Evolutionary conservation across 2,888 invertebrate genomes (phyloP).

Genomic region (Hipparchia semele): DNA sequence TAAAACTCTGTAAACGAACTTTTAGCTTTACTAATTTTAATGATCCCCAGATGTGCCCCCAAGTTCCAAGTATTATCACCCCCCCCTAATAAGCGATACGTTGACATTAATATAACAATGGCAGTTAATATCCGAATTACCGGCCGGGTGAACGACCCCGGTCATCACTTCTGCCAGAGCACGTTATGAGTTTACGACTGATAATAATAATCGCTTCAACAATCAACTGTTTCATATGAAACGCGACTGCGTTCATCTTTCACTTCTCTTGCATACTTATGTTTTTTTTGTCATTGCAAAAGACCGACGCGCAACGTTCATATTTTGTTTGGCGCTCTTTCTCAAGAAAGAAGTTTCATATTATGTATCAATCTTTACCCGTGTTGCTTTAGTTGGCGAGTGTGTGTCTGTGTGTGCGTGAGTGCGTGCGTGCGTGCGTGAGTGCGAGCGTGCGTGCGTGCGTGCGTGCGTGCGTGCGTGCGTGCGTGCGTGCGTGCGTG

Average conservation of each 20-base stretch:
- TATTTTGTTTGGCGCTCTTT: no score
- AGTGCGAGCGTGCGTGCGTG: no score
- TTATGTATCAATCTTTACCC: no score
- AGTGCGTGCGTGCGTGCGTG: no score
- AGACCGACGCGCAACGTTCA: no score
- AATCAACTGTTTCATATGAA: conserved; percentile 3
- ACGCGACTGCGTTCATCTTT: background rate
- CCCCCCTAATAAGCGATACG: conserved; percentile 4
- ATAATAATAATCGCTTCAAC: conserved; percentile 11
- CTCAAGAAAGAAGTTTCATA: no score
- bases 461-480: no score
- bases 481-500: no score
- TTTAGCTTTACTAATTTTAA: background rate
- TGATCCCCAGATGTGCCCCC: background rate
- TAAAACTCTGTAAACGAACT: no score
- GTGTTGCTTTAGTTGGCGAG: no score
- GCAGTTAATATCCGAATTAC: conserved; percentile 32
- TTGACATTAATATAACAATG: conserved; percentile 13
- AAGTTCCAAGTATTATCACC: background rate
- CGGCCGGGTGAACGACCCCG: conserved; percentile 33
- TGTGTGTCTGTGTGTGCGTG: no score
- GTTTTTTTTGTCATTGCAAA: background rate
- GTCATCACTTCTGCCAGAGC: conserved; percentile 14
- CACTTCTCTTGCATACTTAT: background rate
- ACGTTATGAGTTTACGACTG: conserved; percentile 4